phyloP scores from a whole-genome alignment of 2,888 invertebrate genomes.

The Podabrus alpinus region DNA sequence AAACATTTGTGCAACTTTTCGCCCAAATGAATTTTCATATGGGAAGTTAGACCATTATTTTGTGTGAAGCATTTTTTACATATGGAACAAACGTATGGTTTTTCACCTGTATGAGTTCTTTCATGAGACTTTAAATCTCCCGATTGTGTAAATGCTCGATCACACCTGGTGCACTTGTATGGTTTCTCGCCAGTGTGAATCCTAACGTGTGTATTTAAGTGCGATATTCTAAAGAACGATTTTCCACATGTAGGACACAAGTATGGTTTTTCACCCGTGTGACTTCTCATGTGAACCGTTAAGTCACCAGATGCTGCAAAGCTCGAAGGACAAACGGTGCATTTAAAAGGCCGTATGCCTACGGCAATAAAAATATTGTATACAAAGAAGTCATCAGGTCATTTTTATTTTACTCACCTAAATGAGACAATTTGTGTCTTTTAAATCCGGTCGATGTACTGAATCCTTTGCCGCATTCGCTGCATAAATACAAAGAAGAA shows the following conservation, averaged over 20 bases:
- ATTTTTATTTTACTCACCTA: constrained; percentile 7
- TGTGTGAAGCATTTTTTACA: constrained; percentile 38
- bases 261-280: constrained; percentile 46
- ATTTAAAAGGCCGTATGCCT: constrained; percentile 38
- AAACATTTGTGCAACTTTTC: constrained; percentile 25
- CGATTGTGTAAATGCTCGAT: constrained; percentile 37
- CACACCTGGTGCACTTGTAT: constrained; percentile 35
- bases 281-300: constrained; percentile 52
- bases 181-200: constrained; percentile 47
- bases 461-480: constrained; percentile 39
- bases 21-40: constrained; percentile 38
- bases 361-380: neutral
- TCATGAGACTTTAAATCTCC: constrained; percentile 37
- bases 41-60: constrained; percentile 36
- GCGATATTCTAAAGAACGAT: constrained; percentile 20
- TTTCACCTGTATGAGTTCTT: constrained; percentile 33
- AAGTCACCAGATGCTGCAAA: constrained; percentile 47
- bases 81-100: constrained; percentile 33
- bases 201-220: constrained; percentile 41
- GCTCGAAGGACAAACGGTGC: constrained; percentile 52
- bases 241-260: constrained; percentile 48
- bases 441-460: constrained; percentile 34
- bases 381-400: neutral
- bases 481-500: constrained; percentile 36
- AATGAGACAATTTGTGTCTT: constrained; percentile 32